A percentile compares a stretch with the other conserved stretches of the same genome.
Evolutionary conservation across 2,888 invertebrate genomes (phyloP).

Genomic region (Chirona hameri): DNA sequence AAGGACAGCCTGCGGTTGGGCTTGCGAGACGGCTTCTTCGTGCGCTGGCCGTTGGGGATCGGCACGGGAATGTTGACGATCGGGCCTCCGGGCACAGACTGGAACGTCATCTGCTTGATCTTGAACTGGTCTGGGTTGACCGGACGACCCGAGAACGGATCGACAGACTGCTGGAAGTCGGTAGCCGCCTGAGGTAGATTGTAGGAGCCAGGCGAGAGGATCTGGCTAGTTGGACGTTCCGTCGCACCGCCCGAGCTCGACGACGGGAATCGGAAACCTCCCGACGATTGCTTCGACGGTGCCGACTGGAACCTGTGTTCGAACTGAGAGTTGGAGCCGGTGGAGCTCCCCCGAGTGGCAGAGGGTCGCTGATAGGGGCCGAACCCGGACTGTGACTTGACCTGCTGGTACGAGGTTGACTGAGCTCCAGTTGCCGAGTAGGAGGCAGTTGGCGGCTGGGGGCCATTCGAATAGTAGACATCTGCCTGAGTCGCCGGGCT

Average conservation of each 20-base stretch:
- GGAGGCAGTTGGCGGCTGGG: no score
- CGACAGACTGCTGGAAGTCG: conserved; percentile 9
- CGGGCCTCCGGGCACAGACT: conserved; percentile 34
- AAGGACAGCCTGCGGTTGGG: not conserved
- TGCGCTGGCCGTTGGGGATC: conserved; percentile 32
- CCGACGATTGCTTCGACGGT: not conserved
- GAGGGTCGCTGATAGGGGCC: not conserved
- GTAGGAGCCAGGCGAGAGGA: conserved; percentile 7
- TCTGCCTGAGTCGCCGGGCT: not conserved
- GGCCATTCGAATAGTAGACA: not conserved
- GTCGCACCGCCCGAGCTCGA: not conserved
- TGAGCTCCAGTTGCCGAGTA: no score
- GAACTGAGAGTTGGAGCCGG: not conserved
- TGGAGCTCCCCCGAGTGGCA: not conserved
- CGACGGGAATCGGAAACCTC: not conserved
- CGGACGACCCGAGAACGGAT: conserved; percentile 13
- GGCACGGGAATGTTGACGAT: conserved; percentile 36
- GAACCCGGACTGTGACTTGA: no score
- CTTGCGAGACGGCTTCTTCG: not conserved
- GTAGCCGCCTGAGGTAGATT: not conserved
- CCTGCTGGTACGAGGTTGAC: no score
- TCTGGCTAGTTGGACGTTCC: no score
- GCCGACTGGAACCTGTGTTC: not conserved
- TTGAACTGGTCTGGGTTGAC: conserved; percentile 13
- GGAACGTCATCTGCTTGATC: conserved; percentile 27